phyloP scores from a whole-genome alignment of 2,888 invertebrate genomes.

The Spialia ferax region DNA sequence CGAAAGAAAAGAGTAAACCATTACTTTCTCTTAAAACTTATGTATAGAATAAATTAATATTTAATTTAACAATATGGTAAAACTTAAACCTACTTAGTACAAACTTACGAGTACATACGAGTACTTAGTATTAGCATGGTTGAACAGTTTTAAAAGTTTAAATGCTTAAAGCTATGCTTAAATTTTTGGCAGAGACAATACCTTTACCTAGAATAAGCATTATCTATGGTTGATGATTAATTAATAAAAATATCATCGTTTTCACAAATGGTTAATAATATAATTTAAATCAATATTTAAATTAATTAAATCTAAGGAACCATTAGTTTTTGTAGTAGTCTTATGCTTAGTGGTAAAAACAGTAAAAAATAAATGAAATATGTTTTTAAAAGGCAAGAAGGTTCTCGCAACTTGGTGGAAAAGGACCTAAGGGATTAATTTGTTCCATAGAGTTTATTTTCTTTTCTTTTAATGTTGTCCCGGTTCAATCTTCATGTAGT shows the following conservation, averaged over 20 bases:
- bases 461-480: constrained; percentile 1
- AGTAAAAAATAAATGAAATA: too few relatives aligned
- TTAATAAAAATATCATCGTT: background rate
- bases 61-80: background rate
- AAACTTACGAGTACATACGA: too few relatives aligned
- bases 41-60: constrained; percentile 10
- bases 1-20: constrained; percentile 22
- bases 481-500: constrained; percentile 62
- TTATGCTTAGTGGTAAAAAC: too few relatives aligned
- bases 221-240: background rate
- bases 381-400: background rate
- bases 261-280: background rate
- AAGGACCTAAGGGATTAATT: background rate
- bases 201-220: background rate
- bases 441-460: background rate
- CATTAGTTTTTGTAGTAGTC: too few relatives aligned
- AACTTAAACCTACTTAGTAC: background rate
- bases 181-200: constrained; percentile 3
- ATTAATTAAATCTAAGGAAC: too few relatives aligned
- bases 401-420: background rate
- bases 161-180: too few relatives aligned
- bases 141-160: too few relatives aligned
- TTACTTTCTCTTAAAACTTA: background rate
- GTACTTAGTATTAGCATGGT: too few relatives aligned
- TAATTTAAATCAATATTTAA: too few relatives aligned